Evolutionary conservation across 1,140 invertebrate genomes (phyloP).

Genomic region (Oncopeltus fasciatus): DNA sequence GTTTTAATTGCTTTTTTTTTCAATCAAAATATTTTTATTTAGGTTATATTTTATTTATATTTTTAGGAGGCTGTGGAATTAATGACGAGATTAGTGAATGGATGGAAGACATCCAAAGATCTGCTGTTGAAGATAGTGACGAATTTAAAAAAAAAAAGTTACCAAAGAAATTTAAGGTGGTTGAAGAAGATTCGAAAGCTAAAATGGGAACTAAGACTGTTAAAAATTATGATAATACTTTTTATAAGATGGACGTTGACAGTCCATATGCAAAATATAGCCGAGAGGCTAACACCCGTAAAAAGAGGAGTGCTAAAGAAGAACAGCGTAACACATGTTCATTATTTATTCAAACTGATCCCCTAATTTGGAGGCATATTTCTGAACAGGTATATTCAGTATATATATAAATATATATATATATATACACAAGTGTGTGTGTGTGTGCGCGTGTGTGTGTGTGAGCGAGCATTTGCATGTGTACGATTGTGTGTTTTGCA

Average conservation of each 20-base stretch:
- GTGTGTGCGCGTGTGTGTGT: not conserved
- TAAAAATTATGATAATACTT: not conserved
- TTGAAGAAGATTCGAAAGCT: not conserved
- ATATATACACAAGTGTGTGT: not conserved
- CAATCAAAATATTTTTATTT: too few species aligned
- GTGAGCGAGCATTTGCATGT: not conserved
- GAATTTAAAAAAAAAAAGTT: conserved; percentile 19
- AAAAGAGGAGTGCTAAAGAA: conserved; percentile 42
- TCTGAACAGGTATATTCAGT: conserved; percentile 36
- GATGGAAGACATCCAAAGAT: conserved; percentile 86
- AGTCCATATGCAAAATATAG: conserved; percentile 45
- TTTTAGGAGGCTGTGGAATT: conserved; percentile 72
- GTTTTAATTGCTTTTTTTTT: too few species aligned
- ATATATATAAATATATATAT: conserved; percentile 9
- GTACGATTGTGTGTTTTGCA: not conserved
- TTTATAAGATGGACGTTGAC: conserved; percentile 24
- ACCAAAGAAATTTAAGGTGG: conserved; percentile 14
- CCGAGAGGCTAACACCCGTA: conserved; percentile 41
- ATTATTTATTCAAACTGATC: conserved; percentile 94
- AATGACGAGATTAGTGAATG: conserved; percentile 72
- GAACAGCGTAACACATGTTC: conserved; percentile 76
- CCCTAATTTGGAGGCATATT: conserved; percentile 89
- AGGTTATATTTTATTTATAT: too few species aligned
- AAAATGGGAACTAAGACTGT: conserved; percentile 5
- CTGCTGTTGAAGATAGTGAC: conserved; percentile 45